These are phyloP conservation scores for Sinohyriopsis cumingii DNA, from an alignment of 2,888 invertebrate species.

Conservation along the genomic window DNA sequence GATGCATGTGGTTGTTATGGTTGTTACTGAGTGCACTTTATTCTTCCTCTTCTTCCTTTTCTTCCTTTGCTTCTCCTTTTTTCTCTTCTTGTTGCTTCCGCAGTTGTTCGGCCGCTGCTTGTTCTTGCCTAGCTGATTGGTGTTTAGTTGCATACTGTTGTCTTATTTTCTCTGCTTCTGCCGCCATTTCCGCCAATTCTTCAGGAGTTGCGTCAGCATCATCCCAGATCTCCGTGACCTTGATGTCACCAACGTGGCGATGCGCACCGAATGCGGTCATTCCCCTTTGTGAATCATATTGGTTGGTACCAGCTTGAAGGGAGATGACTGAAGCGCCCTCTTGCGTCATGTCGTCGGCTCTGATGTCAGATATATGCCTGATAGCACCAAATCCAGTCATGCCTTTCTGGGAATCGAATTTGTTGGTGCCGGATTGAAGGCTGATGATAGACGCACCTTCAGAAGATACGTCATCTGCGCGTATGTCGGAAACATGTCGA, in stretches of 20 bases:
- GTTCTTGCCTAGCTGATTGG: constrained; percentile 1
- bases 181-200: constrained; percentile 35
- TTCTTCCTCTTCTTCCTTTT: constrained; percentile 18
- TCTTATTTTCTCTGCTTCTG: constrained; percentile 31
- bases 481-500: constrained; percentile 68
- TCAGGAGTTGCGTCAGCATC: constrained; percentile 50
- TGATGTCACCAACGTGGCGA: constrained; percentile 67
- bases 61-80: constrained; percentile 1
- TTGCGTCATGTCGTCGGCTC: constrained; percentile 59
- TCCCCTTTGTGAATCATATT: constrained; percentile 67
- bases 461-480: constrained; percentile 60
- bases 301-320: constrained; percentile 70
- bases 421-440: constrained; percentile 69
- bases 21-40: background rate
- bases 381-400: constrained; percentile 63
- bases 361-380: constrained; percentile 68
- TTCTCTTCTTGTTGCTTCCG: constrained; percentile 5
- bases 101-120: constrained; percentile 5
- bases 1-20: no score
- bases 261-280: constrained; percentile 62
- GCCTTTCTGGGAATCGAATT: constrained; percentile 67
- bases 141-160: constrained; percentile 20
- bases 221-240: constrained; percentile 61
- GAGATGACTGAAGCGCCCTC: constrained; percentile 61
- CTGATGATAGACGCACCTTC: constrained; percentile 63